These are phyloP conservation scores for Danio choprae DNA, from an alignment of 2,797 vertebrate species.

Conservation along the genomic window DNA sequence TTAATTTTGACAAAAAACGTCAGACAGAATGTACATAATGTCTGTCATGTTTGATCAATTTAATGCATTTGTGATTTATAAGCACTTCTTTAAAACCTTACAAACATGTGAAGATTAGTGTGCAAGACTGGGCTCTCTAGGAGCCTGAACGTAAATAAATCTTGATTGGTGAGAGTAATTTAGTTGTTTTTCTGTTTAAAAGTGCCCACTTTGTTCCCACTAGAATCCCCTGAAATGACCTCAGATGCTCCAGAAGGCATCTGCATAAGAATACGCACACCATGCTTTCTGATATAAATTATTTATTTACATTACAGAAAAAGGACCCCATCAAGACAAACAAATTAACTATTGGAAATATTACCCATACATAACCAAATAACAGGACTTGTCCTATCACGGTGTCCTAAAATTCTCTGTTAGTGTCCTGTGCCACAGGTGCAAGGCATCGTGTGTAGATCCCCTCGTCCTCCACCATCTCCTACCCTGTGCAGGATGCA, in stretches of 20 bases:
- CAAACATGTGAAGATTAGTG: background rate
- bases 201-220: background rate
- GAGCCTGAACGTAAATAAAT: background rate
- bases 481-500: slow-evolving; percentile 10
- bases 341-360: slow-evolving; percentile 98
- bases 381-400: slow-evolving; percentile 86
- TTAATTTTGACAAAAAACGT: too few relatives aligned
- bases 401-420: slow-evolving; percentile 89
- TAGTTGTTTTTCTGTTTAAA: background rate
- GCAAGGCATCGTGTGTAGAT: slow-evolving; percentile 99
- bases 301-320: slow-evolving; percentile 99
- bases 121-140: background rate
- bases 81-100: too few relatives aligned
- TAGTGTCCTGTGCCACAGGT: slow-evolving; percentile 98
- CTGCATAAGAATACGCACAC: slow-evolving; percentile 48
- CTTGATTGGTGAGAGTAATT: background rate
- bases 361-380: slow-evolving; percentile 99
- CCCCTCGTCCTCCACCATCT: slow-evolving; percentile 76
- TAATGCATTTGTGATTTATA: background rate
- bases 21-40: background rate
- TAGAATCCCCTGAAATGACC: slow-evolving; percentile 8
- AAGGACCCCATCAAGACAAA: slow-evolving; percentile 99
- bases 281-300: slow-evolving; percentile 99
- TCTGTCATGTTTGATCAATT: background rate
- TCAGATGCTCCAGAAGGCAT: slow-evolving; percentile 33